A percentile compares a stretch with the other conserved stretches of the same genome.
Evolutionary conservation across 2,888 invertebrate genomes (phyloP).

Genomic region (Caenorhabditis uteleia): DNA sequence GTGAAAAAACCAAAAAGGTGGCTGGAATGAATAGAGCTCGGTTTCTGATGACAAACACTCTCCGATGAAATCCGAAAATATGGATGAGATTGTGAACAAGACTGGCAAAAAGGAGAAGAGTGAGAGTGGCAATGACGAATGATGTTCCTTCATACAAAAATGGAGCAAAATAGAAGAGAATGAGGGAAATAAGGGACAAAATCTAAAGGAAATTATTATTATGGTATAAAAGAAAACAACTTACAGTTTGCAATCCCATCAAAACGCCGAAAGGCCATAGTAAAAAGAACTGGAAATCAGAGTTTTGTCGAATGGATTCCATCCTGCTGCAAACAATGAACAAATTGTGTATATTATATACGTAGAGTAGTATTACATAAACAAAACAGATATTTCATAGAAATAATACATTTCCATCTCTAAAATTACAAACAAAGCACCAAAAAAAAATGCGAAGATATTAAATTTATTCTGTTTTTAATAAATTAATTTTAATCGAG

Average conservation of each 20-base stretch:
- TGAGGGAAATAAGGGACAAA: constrained; percentile 9
- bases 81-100: constrained; percentile 41
- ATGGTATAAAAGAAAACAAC: constrained; percentile 1
- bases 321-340: too few species aligned
- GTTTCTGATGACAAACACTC: constrained; percentile 17
- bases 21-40: constrained; percentile 31
- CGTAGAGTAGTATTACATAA: too few species aligned
- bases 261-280: constrained; percentile 52
- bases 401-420: too few species aligned
- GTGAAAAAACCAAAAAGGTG: constrained; percentile 26
- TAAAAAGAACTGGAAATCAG: constrained; percentile 42
- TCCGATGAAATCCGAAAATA: constrained; percentile 40
- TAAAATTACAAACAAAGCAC: too few species aligned
- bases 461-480: too few species aligned
- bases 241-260: constrained; percentile 46
- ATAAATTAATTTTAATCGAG: too few species aligned
- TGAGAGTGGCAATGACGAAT: constrained; percentile 16
- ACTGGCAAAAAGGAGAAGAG: constrained; percentile 26
- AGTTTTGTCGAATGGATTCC: constrained; percentile 26
- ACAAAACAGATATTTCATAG: too few species aligned
- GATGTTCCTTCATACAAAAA: constrained; percentile 44
- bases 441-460: too few species aligned
- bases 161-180: constrained; percentile 34
- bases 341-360: too few species aligned
- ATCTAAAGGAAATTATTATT: background rate